A percentile compares a stretch with the other conserved stretches of the same genome.
These are phyloP conservation scores for Deilephila elpenor DNA, from an alignment of 2,888 invertebrate species.

Conservation along the genomic window DNA sequence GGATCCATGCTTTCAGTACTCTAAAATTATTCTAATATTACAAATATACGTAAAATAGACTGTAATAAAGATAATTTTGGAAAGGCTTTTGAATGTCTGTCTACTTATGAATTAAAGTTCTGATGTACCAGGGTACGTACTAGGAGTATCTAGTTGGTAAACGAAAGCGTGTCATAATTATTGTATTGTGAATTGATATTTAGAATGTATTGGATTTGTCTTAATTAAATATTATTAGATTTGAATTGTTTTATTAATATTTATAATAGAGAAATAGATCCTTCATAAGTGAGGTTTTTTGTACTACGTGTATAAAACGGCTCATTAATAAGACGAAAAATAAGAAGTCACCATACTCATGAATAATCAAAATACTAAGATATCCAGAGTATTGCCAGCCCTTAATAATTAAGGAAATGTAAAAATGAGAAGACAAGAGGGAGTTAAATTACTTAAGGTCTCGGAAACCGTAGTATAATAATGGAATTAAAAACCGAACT, in stretches of 20 bases:
- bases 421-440: no score
- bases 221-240: not conserved
- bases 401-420: no score
- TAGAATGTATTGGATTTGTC: not conserved
- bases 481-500: no score
- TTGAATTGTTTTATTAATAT: not conserved
- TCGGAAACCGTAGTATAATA: no score
- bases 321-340: no score
- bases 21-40: not conserved
- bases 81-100: slow-evolving; percentile 8
- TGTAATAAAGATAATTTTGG: not conserved
- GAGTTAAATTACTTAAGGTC: no score
- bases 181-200: slow-evolving; percentile 14
- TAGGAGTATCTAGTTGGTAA: slow-evolving; percentile 6
- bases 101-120: not conserved
- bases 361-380: no score
- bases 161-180: not conserved
- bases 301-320: no score
- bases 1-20: not conserved
- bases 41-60: slow-evolving; percentile 21
- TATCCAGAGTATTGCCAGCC: no score
- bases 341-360: no score
- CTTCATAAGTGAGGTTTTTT: no score
- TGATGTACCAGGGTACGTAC: slow-evolving; percentile 23
- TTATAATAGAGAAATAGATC: not conserved